Percentiles rank a stretch among this genome's conserved stretches.
Conservation (phyloP, 2,888 invertebrate genomes). For the Agonopterix subpropinquella region DNA sequence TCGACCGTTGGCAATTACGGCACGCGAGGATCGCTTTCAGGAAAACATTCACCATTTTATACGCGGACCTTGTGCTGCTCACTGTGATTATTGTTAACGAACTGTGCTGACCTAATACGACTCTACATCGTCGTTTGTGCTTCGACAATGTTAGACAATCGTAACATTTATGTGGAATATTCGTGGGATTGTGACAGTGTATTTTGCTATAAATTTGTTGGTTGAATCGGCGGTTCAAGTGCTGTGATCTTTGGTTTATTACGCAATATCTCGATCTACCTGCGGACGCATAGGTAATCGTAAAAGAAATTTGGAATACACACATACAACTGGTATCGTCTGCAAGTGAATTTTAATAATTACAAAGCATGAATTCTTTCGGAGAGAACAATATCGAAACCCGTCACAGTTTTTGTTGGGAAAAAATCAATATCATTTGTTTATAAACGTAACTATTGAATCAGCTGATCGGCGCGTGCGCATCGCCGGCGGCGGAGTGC, state of each 20-base stretch:
- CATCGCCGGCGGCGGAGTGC: slow-evolving; percentile 30
- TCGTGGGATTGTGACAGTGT: slow-evolving; percentile 48
- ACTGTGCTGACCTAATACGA: slow-evolving; percentile 13
- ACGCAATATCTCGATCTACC: neutral
- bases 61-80: slow-evolving; percentile 44
- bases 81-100: slow-evolving; percentile 28
- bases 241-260: slow-evolving; percentile 21
- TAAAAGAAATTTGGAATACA: neutral
- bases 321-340: too few species aligned
- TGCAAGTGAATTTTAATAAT: too few species aligned
- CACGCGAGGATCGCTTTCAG: slow-evolving; percentile 66
- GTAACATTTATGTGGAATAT: slow-evolving; percentile 34
- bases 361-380: too few species aligned
- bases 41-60: slow-evolving; percentile 71
- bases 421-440: slow-evolving; percentile 12
- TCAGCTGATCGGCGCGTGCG: slow-evolving; percentile 45
- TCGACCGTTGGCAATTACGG: slow-evolving; percentile 55
- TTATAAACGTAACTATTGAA: slow-evolving; percentile 19
- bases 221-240: slow-evolving; percentile 24
- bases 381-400: neutral
- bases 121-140: slow-evolving; percentile 25
- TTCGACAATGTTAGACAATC: slow-evolving; percentile 16
- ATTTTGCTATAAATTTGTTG: slow-evolving; percentile 19
- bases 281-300: neutral
- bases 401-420: neutral